Conservation (phyloP, 2,113 vertebrate genomes). For the Cisticola juncidis region DNA sequence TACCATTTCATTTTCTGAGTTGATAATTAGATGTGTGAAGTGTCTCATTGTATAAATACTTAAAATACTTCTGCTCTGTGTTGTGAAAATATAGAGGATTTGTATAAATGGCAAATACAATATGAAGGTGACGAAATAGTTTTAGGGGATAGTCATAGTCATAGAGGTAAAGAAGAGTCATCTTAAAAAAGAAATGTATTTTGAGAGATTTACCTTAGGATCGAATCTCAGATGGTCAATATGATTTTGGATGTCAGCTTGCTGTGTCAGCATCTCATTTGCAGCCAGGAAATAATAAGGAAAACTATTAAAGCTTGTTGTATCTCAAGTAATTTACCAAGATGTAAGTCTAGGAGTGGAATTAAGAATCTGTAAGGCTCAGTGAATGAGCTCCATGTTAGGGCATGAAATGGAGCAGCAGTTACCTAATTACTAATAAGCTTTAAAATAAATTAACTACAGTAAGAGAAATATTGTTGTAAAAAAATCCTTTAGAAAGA, state of each 20-base stretch:
- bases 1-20: background rate
- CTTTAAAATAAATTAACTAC: background rate
- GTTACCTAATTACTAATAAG: background rate
- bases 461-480: background rate
- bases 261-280: slow-evolving; percentile 71
- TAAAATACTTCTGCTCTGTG: background rate
- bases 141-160: background rate
- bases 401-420: background rate
- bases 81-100: background rate
- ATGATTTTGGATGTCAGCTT: slow-evolving; percentile 67
- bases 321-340: background rate
- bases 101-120: background rate
- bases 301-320: background rate
- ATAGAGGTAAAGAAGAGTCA: background rate
- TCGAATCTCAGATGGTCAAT: slow-evolving; percentile 67
- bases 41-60: background rate
- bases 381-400: background rate
- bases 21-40: background rate
- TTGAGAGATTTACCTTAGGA: slow-evolving; percentile 54
- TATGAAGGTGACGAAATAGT: background rate
- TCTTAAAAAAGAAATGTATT: background rate
- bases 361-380: background rate
- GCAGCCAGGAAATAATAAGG: background rate
- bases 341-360: background rate
- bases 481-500: background rate